Evolutionary conservation across 2,113 vertebrate species (phyloP).

Genomic region (Jaculus jaculus): DNA sequence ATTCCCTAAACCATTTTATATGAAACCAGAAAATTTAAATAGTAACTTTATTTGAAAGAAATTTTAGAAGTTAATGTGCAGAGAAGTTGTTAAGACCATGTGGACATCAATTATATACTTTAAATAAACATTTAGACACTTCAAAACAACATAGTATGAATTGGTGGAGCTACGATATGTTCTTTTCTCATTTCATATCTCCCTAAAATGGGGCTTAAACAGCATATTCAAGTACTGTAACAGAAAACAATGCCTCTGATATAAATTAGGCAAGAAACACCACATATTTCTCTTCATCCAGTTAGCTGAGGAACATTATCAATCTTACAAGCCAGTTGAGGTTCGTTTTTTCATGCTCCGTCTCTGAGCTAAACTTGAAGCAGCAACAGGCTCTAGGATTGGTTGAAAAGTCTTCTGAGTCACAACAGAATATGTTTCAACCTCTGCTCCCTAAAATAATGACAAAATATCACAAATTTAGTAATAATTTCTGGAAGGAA

Average conservation of each 20-base stretch:
- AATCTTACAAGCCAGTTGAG: conserved; percentile 94
- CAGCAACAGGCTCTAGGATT: conserved; percentile 95
- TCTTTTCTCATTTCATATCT: conserved; percentile 44
- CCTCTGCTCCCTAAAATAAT: conserved; percentile 92
- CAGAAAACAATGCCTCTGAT: conserved; percentile 84
- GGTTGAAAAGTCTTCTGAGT: conserved; percentile 96
- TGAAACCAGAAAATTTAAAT: conserved; percentile 81
- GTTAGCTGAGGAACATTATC: conserved; percentile 77
- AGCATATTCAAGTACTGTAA: conserved; percentile 88
- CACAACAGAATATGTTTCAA: conserved; percentile 94
- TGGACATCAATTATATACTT: conserved; percentile 73
- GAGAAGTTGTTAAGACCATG: conserved; percentile 74
- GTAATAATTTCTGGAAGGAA: not conserved
- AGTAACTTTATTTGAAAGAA: conserved; percentile 82
- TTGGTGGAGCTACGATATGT: conserved; percentile 77
- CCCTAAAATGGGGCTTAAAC: conserved; percentile 81
- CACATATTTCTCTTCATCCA: conserved; percentile 79
- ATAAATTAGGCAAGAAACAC: conserved; percentile 81
- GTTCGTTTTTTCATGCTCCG: conserved; percentile 98
- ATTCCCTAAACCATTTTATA: conserved; percentile 77
- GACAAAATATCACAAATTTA: conserved; percentile 36
- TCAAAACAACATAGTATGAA: conserved; percentile 81
- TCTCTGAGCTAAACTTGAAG: conserved; percentile 96
- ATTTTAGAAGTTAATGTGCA: conserved; percentile 79
- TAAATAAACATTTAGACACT: conserved; percentile 79